Conservation (phyloP, 2,888 invertebrate genomes). For the Archips crataeganus region DNA sequence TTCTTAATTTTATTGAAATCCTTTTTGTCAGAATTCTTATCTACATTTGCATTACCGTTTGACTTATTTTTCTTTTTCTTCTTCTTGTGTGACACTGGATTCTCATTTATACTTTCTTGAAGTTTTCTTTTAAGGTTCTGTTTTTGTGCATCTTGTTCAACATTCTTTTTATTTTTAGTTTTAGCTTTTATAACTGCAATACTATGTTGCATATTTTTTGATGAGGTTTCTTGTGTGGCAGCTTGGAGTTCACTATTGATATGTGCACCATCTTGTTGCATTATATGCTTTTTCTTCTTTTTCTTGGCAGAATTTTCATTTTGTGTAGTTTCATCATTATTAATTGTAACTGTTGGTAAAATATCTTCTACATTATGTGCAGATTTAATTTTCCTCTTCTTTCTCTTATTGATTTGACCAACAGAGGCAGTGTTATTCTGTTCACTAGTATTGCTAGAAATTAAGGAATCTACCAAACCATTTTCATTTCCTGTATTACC, state of each 20-base stretch:
- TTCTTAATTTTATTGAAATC: constrained; percentile 56
- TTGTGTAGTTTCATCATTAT: neutral
- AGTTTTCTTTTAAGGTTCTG: constrained; percentile 49
- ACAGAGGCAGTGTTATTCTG: neutral
- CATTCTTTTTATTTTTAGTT: constrained; percentile 47
- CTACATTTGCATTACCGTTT: constrained; percentile 38
- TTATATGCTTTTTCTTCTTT: constrained; percentile 36
- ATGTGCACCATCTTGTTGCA: neutral
- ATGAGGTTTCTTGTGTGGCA: neutral
- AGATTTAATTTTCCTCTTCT: constrained; percentile 27
- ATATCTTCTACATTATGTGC: constrained; percentile 16
- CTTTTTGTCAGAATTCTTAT: constrained; percentile 46
- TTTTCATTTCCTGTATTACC: constrained; percentile 29
- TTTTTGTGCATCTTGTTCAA: constrained; percentile 22
- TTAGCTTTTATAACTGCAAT: constrained; percentile 45
- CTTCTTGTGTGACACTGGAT: constrained; percentile 51
- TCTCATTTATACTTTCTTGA: constrained; percentile 41
- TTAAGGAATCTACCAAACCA: neutral
- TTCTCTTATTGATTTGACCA: neutral
- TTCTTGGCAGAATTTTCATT: constrained; percentile 34
- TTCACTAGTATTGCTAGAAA: neutral
- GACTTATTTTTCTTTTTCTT: constrained; percentile 52
- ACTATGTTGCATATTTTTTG: constrained; percentile 24
- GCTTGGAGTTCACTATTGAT: neutral
- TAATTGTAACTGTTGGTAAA: neutral